Evolutionary conservation across 2,888 invertebrate species (phyloP).

Genomic region (Synergus gifuensis): DNA sequence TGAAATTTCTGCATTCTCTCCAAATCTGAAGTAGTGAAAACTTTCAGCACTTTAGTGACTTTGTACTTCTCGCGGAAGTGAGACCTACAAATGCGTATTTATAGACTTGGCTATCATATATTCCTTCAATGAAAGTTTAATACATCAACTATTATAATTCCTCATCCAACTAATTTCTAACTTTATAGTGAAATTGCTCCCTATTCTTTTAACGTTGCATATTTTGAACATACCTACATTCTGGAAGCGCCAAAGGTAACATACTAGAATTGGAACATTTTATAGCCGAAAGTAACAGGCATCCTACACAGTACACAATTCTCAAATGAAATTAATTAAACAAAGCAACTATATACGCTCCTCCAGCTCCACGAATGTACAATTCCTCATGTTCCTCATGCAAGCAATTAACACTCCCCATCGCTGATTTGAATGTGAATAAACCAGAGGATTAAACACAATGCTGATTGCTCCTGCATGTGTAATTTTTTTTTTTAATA

Average conservation of each 20-base stretch:
- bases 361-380: background rate
- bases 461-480: constrained; percentile 26
- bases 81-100: too few relatives aligned
- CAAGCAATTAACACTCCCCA: background rate
- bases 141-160: too few relatives aligned
- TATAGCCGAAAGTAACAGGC: constrained; percentile 8
- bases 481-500: constrained; percentile 12
- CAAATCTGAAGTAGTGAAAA: background rate
- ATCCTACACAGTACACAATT: background rate
- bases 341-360: background rate
- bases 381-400: background rate
- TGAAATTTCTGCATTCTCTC: background rate
- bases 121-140: too few relatives aligned
- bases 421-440: constrained; percentile 16
- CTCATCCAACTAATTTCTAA: too few relatives aligned
- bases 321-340: constrained; percentile 32
- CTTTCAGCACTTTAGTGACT: too few relatives aligned
- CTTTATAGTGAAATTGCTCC: too few relatives aligned
- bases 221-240: background rate
- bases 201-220: too few relatives aligned
- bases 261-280: background rate
- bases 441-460: background rate
- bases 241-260: background rate
- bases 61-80: too few relatives aligned
- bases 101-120: too few relatives aligned